Evolutionary conservation across 2,888 invertebrate species (phyloP), one percentile per base, ranked within the genome.

Genomic region (Ophion ventricosus): DNA sequence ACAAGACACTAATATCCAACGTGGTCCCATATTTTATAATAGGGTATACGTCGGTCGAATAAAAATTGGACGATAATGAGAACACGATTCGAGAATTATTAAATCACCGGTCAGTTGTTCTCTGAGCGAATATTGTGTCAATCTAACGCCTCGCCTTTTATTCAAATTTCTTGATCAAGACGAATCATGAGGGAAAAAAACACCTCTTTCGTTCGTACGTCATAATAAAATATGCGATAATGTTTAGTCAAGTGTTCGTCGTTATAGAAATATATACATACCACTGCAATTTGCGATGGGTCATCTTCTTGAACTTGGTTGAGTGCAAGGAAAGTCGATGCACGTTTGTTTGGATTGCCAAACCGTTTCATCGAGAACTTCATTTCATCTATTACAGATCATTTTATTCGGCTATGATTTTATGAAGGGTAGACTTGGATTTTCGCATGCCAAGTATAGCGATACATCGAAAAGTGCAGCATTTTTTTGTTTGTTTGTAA

Each of bases 101-200:
- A 10, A 40, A 43, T 49, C 49, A 26, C 25, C 26, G 25, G 49
- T 70, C 56, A 20, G 49, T 25, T 56, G 1, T 70, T 29, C 20
- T 56, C 26, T 29, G 35, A 57, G 54, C 10, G n/a, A n/a, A n/a
- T n/a, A n/a, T n/a, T n/a, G n/a, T n/a, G n/a, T n/a, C n/a, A n/a
- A n/a, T n/a, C n/a, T n/a, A 54, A 67, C 14, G 49, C 14, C n/a
- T 14, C 49, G 49, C 23, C 67, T 67, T 67, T 67, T 67, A 67
- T 57, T 57, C 1, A 29, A 35, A 26, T 23, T 35, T 10, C 35
- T 23, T 8, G 14, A 35, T 20, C 29, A 35, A 20, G 35, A 14
- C 11, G 26, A 56, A 49, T 40, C 17, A 29, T 11, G n/a, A 11
- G 25, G 14, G 25, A 25, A 43, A 8, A 29, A 54, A 1, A n/a